These are phyloP conservation scores for Erythrocebus patas DNA, from an alignment of 2,113 vertebrate species.

Conservation along the genomic window DNA sequence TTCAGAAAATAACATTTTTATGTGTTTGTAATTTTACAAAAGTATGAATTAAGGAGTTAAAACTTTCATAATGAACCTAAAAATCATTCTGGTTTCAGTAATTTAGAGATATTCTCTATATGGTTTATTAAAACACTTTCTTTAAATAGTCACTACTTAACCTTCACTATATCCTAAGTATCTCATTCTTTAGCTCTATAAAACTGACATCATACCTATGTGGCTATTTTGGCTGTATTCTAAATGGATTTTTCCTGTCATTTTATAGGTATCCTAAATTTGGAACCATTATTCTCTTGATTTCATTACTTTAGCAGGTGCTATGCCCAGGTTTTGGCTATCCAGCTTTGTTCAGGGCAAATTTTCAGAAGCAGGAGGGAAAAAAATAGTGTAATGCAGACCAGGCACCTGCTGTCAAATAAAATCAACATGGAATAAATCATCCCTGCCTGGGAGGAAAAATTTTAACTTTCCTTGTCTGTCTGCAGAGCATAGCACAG, in stretches of 20 bases:
- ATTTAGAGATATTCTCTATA: background rate
- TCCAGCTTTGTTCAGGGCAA: background rate
- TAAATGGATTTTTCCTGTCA: background rate
- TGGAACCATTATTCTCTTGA: constrained; percentile 56
- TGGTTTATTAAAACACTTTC: background rate
- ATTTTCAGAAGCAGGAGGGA: constrained; percentile 21
- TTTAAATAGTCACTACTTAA: constrained; percentile 30
- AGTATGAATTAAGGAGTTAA: background rate
- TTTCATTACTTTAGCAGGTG: constrained; percentile 56
- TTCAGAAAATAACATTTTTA: background rate
- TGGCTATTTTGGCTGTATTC: constrained; percentile 25
- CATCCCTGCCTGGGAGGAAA: background rate
- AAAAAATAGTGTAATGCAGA: constrained; percentile 39
- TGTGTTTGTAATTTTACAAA: background rate
- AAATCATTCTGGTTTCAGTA: constrained; percentile 2
- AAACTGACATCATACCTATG: background rate
- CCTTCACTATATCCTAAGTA: background rate
- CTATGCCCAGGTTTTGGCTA: background rate
- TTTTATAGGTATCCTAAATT: constrained; percentile 54
- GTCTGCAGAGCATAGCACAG: background rate
- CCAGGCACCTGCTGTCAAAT: constrained; percentile 50
- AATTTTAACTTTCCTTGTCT: background rate
- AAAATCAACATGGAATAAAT: constrained; percentile 54
- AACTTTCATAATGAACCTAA: background rate
- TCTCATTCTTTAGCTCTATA: background rate